Base-by-base conservation (phyloP, 2,888 invertebrate genomes). In the Liodrosophila aerea region DNA sequence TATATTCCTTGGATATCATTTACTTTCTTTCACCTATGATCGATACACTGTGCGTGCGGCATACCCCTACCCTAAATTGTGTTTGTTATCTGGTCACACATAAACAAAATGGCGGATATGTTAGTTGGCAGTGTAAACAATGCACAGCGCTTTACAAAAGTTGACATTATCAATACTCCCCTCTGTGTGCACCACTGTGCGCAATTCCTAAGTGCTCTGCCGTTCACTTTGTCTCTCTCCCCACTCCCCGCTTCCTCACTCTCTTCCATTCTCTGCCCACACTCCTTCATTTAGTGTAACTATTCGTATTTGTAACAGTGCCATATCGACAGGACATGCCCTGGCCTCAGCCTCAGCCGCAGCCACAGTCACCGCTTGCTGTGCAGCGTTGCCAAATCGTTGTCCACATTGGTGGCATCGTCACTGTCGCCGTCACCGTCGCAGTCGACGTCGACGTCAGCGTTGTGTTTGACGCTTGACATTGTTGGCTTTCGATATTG, bases 401-500 rank as follows among this genome's bases (percentile, higher is more conserved):
- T 54, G 51, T 60, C 52, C 71, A 61, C 70, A 41, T 62, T 62
- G 72, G 57, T 59, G 76, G 68, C 70, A 60, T 61, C 47, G 70
- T 59, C 50, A 37, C 9, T 33, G 13, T 11, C 33, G 27, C 22
- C 4, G 15, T 11, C 31, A 18, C 7, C 44, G 40, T 33, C 27
- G 22, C 9, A 30, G 15, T 29, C 36, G 16, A n/a, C 40, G n/a
- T 39, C 36, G 16, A 39, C 41, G 29, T 34, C 49, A 39, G n/a
- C 13, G 50, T 40, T 47, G 52, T 40, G 41, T 62, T 85, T 85
- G 86, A 71, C 71, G 73, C 64, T 73, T 76, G 74, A 67, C 76
- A 80, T 76, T 82, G 87, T 71, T 86, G 85, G 76, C 86, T 78
- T 78, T 85, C 85, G 83, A 82, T 82, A 82, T 86, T 85, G 86